Percentiles rank a stretch among this genome's conserved stretches.
Evolutionary conservation across 2,113 vertebrate genomes (phyloP).

Genomic region (Onychorhynchus coronatus): DNA sequence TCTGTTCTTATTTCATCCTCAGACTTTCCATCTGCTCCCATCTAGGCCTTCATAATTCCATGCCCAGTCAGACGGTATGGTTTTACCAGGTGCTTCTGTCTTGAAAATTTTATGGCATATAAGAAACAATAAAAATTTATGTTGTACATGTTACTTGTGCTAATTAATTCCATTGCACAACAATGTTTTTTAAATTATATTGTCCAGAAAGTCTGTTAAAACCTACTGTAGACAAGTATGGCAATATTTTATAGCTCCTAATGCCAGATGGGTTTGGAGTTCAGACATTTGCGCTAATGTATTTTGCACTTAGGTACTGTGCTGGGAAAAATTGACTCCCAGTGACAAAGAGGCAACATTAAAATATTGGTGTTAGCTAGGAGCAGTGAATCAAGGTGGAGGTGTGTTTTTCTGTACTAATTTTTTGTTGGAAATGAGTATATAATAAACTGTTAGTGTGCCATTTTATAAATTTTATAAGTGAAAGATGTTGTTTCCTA

Average conservation of each 20-base stretch:
- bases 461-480: background rate
- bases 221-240: background rate
- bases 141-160: constrained; percentile 49
- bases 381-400: background rate
- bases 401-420: background rate
- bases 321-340: constrained; percentile 31
- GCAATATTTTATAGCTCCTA: constrained; percentile 41
- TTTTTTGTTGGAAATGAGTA: background rate
- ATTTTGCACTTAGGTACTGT: constrained; percentile 51
- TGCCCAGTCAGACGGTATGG: constrained; percentile 26
- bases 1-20: constrained; percentile 69
- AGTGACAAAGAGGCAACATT: constrained; percentile 32
- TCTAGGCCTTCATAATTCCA: constrained; percentile 51
- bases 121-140: constrained; percentile 65
- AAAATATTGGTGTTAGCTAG: background rate
- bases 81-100: constrained; percentile 69
- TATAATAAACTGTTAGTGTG: background rate
- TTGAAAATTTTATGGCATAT: constrained; percentile 66
- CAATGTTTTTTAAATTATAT: constrained; percentile 44
- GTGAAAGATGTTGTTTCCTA: background rate
- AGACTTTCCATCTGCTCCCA: constrained; percentile 72
- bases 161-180: constrained; percentile 67
- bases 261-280: constrained; percentile 34
- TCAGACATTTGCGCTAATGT: constrained; percentile 42
- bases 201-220: constrained; percentile 66